Conservation (phyloP, 2,888 invertebrate genomes). For the Cetonia aurata region DNA sequence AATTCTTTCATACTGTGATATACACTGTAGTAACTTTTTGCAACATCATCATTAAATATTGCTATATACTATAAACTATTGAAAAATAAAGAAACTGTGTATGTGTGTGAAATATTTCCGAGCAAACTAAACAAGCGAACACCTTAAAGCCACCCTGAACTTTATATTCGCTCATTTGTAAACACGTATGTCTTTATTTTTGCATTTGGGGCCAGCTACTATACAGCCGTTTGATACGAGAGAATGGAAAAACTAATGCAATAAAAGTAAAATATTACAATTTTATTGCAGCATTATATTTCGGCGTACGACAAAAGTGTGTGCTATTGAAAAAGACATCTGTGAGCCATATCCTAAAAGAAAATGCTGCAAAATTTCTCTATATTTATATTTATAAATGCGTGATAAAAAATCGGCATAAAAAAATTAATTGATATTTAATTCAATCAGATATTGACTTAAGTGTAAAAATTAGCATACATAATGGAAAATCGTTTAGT, state of each 20-base stretch:
- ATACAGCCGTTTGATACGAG: constrained; percentile 21
- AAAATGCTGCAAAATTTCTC: background rate
- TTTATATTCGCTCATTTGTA: constrained; percentile 17
- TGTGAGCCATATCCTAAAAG: constrained; percentile 28
- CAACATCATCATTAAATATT: too few relatives aligned
- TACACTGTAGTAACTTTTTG: too few relatives aligned
- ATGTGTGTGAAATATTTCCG: too few relatives aligned
- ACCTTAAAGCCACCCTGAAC: background rate
- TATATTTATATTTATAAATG: background rate
- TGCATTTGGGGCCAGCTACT: constrained; percentile 13
- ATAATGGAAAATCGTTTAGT: too few relatives aligned
- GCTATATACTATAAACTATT: too few relatives aligned
- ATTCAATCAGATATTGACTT: too few relatives aligned
- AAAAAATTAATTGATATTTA: too few relatives aligned
- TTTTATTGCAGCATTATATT: constrained; percentile 29
- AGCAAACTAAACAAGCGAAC: too few relatives aligned
- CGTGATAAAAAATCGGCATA: too few relatives aligned
- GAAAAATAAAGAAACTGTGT: too few relatives aligned
- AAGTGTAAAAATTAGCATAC: too few relatives aligned
- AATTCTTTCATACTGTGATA: too few relatives aligned
- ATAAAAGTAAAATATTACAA: constrained; percentile 36
- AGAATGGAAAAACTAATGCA: constrained; percentile 26
- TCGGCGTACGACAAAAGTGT: constrained; percentile 14
- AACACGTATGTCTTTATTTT: constrained; percentile 1
- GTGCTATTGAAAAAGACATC: constrained; percentile 36